These are phyloP conservation scores for Latrodectus hesperus DNA, from an alignment of 2,888 invertebrate genomes.

Conservation along the genomic window DNA sequence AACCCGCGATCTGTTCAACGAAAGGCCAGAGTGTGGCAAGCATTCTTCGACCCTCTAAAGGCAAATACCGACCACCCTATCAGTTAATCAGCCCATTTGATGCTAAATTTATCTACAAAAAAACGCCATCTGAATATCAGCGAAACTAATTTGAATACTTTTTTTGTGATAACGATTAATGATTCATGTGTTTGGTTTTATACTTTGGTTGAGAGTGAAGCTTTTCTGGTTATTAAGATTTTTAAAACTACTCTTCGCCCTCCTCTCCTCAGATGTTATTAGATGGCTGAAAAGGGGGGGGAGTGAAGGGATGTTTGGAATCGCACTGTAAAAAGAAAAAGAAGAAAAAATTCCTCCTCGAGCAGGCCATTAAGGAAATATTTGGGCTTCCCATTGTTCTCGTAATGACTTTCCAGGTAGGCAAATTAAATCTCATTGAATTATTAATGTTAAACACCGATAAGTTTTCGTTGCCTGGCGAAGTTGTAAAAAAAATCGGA, in stretches of 20 bases:
- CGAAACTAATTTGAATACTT: too few relatives aligned
- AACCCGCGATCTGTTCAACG: too few relatives aligned
- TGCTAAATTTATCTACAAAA: too few relatives aligned
- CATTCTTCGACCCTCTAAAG: too few relatives aligned
- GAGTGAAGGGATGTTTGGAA: not conserved
- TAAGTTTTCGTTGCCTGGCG: conserved; percentile 44
- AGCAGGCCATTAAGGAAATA: conserved; percentile 63
- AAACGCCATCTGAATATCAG: too few relatives aligned
- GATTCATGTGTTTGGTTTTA: too few relatives aligned
- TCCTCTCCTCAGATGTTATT: not conserved
- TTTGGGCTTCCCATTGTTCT: conserved; percentile 59
- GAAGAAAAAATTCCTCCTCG: conserved; percentile 36
- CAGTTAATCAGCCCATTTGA: too few relatives aligned
- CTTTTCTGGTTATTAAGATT: conserved; percentile 1
- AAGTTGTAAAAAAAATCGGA: conserved; percentile 41
- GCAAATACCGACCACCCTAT: too few relatives aligned
- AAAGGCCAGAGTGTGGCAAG: too few relatives aligned
- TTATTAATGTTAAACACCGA: conserved; percentile 69
- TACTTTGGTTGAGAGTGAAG: too few relatives aligned
- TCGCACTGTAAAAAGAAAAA: not conserved
- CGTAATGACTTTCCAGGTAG: conserved; percentile 64
- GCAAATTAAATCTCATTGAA: conserved; percentile 69
- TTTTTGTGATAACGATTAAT: too few relatives aligned
- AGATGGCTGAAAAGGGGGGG: conserved; percentile 10
- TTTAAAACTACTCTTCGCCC: not conserved